Conservation (phyloP, 2,888 invertebrate genomes). For the Andrena haemorrhoa region DNA sequence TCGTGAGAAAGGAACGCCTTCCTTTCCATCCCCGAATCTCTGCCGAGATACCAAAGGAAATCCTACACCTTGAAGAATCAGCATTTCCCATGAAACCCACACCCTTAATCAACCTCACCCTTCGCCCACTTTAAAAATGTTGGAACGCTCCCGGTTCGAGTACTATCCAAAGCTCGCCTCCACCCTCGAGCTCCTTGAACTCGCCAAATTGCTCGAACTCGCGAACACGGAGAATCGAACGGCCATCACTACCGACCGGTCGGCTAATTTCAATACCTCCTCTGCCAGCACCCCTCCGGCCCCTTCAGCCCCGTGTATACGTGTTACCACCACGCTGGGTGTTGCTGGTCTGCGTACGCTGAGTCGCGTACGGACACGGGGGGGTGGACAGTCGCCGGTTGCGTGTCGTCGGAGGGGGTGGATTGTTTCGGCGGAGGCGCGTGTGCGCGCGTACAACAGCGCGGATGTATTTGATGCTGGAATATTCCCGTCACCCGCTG, state of each 20-base stretch:
- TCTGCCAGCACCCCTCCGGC: conserved; percentile 50
- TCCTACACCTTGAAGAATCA: background rate
- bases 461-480: conserved; percentile 69
- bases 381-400: conserved; percentile 36
- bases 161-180: conserved; percentile 8
- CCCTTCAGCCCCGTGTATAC: conserved; percentile 20
- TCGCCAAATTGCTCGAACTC: conserved; percentile 58
- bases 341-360: conserved; percentile 39
- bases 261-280: conserved; percentile 83
- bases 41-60: too few species aligned
- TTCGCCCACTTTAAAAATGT: conserved; percentile 18
- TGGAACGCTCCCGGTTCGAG: conserved; percentile 7
- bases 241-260: conserved; percentile 70
- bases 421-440: conserved; percentile 69
- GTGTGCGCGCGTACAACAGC: conserved; percentile 65
- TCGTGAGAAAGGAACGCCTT: too few species aligned
- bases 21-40: too few species aligned
- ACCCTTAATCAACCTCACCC: background rate
- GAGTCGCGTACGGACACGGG: conserved; percentile 19
- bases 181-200: conserved; percentile 46
- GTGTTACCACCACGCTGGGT: conserved; percentile 45
- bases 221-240: conserved; percentile 58
- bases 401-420: conserved; percentile 58
- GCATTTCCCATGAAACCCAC: background rate
- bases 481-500: conserved; percentile 58